phyloP scores from a whole-genome alignment of 2,888 invertebrate species.

The Chaetoderma sp. region DNA sequence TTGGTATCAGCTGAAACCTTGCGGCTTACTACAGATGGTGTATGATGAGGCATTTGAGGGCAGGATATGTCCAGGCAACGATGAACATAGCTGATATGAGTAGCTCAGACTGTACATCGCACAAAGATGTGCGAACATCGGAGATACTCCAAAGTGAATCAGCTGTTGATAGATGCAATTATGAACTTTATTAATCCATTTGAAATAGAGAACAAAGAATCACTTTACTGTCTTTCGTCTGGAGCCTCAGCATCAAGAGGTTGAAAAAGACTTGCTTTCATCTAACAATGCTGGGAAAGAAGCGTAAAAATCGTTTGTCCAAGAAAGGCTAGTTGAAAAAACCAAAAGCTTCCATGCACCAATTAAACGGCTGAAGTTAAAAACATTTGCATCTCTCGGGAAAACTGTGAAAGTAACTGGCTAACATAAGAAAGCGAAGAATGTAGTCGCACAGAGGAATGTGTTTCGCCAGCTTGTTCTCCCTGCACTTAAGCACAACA shows the following conservation, averaged over 20 bases:
- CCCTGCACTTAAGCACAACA: not conserved
- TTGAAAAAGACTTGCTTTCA: conserved; percentile 17
- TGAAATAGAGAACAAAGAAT: conserved; percentile 4
- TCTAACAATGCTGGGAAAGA: conserved; percentile 9
- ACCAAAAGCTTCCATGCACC: not conserved
- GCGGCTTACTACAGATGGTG: conserved; percentile 31
- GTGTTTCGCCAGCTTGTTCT: conserved; percentile 1
- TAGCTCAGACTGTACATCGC: not conserved
- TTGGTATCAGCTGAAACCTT: conserved; percentile 31
- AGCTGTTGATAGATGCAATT: conserved; percentile 17
- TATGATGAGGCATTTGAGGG: conserved; percentile 20
- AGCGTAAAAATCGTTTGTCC: conserved; percentile 17
- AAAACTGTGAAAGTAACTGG: conserved; percentile 3
- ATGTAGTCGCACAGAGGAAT: not conserved
- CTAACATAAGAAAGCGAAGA: not conserved
- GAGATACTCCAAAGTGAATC: conserved; percentile 14
- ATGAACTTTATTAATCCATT: conserved; percentile 28
- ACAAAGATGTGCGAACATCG: conserved; percentile 23
- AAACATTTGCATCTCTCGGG: not conserved
- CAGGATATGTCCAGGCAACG: conserved; percentile 23
- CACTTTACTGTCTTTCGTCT: conserved; percentile 32
- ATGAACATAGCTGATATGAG: conserved; percentile 19
- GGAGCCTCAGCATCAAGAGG: conserved; percentile 21
- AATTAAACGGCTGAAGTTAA: not conserved
- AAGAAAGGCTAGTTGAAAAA: conserved; percentile 16